phyloP scores from a whole-genome alignment of 2,113 vertebrate species.

The Sorex fumeus region DNA sequence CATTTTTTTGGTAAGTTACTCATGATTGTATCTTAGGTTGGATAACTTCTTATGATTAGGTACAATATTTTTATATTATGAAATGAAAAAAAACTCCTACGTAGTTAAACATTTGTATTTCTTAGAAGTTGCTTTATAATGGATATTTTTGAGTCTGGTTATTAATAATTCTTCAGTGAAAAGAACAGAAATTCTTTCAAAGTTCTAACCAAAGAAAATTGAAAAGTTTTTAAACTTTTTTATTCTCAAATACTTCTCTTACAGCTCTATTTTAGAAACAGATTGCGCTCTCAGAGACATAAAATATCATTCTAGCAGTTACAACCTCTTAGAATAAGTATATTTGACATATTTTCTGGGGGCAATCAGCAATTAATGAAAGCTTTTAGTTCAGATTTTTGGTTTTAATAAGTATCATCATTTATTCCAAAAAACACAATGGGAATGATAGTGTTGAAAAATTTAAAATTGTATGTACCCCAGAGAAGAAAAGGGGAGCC shows the following conservation, averaged over 20 bases:
- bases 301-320: slow-evolving; percentile 9
- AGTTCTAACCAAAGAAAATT: not conserved
- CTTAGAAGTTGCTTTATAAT: slow-evolving; percentile 16
- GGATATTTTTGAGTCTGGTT: slow-evolving; percentile 9
- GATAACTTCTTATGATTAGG: not conserved
- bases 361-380: not conserved
- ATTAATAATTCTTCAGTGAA: slow-evolving; percentile 28
- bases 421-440: not conserved
- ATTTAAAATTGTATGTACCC: not conserved
- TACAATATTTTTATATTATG: not conserved
- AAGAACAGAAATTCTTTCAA: not conserved
- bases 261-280: slow-evolving; percentile 43
- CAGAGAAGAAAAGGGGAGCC: too few relatives aligned
- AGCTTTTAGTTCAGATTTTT: not conserved
- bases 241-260: slow-evolving; percentile 20
- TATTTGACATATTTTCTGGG: slow-evolving; percentile 17
- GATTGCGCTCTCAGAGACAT: not conserved
- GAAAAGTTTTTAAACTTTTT: not conserved
- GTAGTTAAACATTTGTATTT: slow-evolving; percentile 20
- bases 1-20: not conserved
- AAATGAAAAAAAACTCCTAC: not conserved
- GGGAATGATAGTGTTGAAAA: not conserved
- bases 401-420: slow-evolving; percentile 34
- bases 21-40: not conserved
- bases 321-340: not conserved